Conservation (phyloP, 2,797 vertebrate genomes). For the Pangasius sanitwongsei region DNA sequence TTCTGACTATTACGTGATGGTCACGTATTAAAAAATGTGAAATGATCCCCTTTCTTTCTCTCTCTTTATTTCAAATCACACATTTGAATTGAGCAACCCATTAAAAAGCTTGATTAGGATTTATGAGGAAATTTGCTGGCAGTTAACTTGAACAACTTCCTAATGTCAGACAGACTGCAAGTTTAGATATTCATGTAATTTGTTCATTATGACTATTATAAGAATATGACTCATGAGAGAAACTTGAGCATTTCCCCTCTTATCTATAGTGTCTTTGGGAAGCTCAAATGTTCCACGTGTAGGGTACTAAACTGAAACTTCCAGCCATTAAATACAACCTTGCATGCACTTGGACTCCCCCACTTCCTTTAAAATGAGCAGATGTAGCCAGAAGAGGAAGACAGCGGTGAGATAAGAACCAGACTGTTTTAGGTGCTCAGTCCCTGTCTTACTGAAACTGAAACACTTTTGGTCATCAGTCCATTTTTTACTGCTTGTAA, state of each 20-base stretch:
- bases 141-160: neutral
- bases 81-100: neutral
- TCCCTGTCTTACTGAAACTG: slow-evolving; percentile 22
- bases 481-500: slow-evolving; percentile 53
- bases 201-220: slow-evolving; percentile 22
- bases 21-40: slow-evolving; percentile 88
- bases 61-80: slow-evolving; percentile 29
- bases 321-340: neutral
- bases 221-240: neutral
- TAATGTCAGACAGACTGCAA: neutral
- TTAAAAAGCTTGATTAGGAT: neutral
- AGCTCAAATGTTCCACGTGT: neutral
- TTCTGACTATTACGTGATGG: slow-evolving; percentile 78
- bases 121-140: neutral
- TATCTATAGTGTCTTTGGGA: neutral
- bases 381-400: neutral
- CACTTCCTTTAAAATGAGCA: slow-evolving; percentile 6
- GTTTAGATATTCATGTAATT: neutral
- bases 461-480: slow-evolving; percentile 14
- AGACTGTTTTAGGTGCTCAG: slow-evolving; percentile 28
- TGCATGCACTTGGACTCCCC: neutral
- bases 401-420: slow-evolving; percentile 16
- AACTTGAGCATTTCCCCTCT: neutral
- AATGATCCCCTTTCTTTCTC: slow-evolving; percentile 30
- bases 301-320: slow-evolving; percentile 9